Base-by-base conservation (phyloP, 1,140 invertebrate genomes). In the Rhynchophorus ferrugineus region DNA sequence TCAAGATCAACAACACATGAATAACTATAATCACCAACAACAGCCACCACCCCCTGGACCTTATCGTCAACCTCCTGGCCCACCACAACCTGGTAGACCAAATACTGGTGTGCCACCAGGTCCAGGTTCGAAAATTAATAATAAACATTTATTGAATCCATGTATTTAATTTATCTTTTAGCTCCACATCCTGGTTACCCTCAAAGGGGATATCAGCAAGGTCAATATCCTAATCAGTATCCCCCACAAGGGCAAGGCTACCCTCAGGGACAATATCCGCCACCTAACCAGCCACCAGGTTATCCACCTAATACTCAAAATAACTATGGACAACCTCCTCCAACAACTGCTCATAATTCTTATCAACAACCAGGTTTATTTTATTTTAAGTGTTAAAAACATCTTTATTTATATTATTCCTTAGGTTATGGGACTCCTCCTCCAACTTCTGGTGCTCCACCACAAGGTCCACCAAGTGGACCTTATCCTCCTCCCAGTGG, bases 181-280 rank as follows among this genome's bases (percentile, higher is more conserved):
- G 57, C 52, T 49, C 59, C 64, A 8, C 75, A 73, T n/a, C 77
- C 78, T 61, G 72, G 72, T 7, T 79, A 79, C 56, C 76, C 75
- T 21, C 78, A 78, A 56, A 71, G 77, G 53, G 68, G 71, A 20
- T 70, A 73, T 52, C 76, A 74, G 39, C 77, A 77, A 63, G 73
- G 71, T 46, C 78, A 78, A 37, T 77, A 78, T 49, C 62, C 69
- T 11, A 73, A 68, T 58, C 71, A 60, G 61, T 73, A 53, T 69
- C 71, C 49, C 24, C 69, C 43, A 57, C 73, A 75, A 54, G 68
- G 68, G 18, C 69, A 67, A n/a, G 68, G 65, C 36, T 75, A 74
- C 57, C 72, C 73, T 38, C 72, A 73, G 52, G 67, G 68, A 5
- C 72, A 75, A 53, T 75, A 73, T 59, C 71, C 73, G 8, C 57